Conservation (phyloP, 2,888 invertebrate species). For the Noctua janthina region DNA sequence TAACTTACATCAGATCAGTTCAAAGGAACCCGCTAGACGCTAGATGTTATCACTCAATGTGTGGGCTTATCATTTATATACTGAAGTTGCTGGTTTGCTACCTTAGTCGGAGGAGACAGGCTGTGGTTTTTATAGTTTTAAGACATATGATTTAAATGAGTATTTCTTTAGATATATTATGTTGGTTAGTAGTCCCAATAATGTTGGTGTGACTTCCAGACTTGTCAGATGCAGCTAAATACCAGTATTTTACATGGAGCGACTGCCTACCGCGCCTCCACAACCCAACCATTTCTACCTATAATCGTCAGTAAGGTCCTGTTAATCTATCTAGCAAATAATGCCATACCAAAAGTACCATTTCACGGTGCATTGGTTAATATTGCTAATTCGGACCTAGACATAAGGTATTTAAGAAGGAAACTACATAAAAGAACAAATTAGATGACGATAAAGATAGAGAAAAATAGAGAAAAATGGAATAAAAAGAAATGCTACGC, state of each 20-base stretch:
- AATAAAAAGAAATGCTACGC: no score
- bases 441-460: no score
- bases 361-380: neutral
- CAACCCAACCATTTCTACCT: neutral
- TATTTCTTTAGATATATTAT: neutral
- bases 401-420: no score
- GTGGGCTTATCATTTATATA: constrained; percentile 27
- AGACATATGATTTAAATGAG: neutral
- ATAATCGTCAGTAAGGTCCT: neutral
- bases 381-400: neutral
- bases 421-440: neutral
- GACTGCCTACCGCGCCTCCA: neutral
- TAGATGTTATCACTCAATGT: constrained; percentile 48
- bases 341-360: neutral
- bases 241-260: neutral
- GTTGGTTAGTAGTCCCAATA: neutral
- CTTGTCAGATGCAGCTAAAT: neutral
- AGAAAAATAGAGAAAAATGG: no score
- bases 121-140: neutral
- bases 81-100: neutral
- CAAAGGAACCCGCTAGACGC: constrained; percentile 46
- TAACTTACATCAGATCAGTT: constrained; percentile 23
- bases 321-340: neutral
- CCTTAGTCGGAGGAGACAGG: neutral
- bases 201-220: neutral